Conservation (phyloP, 2,113 vertebrate species). For the Phalacrocorax pelagicus region DNA sequence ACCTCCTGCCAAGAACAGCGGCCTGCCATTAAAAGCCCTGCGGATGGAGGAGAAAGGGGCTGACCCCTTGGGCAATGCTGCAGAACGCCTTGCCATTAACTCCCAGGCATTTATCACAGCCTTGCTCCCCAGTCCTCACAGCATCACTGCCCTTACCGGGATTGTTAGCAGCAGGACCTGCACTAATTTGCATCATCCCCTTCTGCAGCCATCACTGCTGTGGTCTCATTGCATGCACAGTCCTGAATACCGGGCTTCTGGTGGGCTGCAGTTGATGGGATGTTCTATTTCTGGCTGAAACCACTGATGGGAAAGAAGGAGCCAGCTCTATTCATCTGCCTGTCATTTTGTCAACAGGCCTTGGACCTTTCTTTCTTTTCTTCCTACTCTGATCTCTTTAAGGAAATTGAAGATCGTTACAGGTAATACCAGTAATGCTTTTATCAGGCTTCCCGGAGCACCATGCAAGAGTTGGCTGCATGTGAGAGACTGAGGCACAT, state of each 20-base stretch:
- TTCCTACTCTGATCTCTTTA: not conserved
- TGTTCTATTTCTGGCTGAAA: not conserved
- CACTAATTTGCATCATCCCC: fast-evolving
- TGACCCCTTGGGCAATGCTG: not conserved
- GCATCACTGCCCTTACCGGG: not conserved
- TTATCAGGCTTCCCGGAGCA: not conserved
- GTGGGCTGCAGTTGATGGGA: not conserved
- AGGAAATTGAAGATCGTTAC: not conserved
- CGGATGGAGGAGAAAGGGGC: not conserved
- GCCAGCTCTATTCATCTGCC: not conserved
- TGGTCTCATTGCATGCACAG: fast-evolving
- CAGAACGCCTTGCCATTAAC: not conserved
- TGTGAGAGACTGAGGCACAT: not conserved
- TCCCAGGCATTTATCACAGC: not conserved
- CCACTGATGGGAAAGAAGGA: not conserved
- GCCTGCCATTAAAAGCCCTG: not conserved
- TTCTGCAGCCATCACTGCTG: not conserved
- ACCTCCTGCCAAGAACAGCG: not conserved
- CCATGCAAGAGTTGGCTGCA: not conserved
- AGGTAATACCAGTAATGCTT: not conserved
- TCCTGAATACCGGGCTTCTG: not conserved
- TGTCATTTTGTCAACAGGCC: not conserved
- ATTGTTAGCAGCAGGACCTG: not conserved
- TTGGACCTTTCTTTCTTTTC: not conserved
- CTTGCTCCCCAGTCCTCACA: not conserved